Conservation (phyloP, 2,113 vertebrate species). For the Apus apus region DNA sequence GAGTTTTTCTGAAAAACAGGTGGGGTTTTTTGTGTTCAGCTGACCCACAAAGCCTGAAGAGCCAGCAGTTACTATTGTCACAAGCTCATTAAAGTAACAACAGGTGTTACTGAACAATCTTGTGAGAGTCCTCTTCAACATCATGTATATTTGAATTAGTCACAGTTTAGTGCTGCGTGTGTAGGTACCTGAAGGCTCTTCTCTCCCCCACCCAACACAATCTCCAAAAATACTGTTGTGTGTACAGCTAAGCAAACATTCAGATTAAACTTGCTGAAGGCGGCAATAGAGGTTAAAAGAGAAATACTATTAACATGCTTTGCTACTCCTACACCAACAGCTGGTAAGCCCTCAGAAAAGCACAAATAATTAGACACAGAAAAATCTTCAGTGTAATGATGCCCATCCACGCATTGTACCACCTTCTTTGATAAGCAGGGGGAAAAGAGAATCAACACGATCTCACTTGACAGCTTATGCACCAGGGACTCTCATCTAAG, state of each 20-base stretch:
- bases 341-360: conserved; percentile 45
- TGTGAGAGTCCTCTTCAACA: background rate
- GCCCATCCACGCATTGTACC: background rate
- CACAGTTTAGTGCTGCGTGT: background rate
- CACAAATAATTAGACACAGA: conserved; percentile 20
- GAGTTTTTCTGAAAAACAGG: background rate
- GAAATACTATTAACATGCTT: background rate
- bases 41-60: background rate
- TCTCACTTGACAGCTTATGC: background rate
- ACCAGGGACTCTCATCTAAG: background rate
- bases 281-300: conserved; percentile 11
- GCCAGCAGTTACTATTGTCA: background rate
- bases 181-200: background rate
- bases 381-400: background rate
- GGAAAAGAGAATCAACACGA: background rate
- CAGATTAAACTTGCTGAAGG: conserved; percentile 32
- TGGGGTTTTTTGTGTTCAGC: background rate
- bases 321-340: conserved; percentile 48
- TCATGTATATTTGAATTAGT: background rate
- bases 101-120: background rate
- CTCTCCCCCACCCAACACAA: background rate
- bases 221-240: background rate
- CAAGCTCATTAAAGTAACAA: background rate
- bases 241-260: background rate
- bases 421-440: background rate